These are phyloP conservation scores for Calliphora vicina DNA, from an alignment of 1,140 invertebrate genomes.

Conservation along the genomic window DNA sequence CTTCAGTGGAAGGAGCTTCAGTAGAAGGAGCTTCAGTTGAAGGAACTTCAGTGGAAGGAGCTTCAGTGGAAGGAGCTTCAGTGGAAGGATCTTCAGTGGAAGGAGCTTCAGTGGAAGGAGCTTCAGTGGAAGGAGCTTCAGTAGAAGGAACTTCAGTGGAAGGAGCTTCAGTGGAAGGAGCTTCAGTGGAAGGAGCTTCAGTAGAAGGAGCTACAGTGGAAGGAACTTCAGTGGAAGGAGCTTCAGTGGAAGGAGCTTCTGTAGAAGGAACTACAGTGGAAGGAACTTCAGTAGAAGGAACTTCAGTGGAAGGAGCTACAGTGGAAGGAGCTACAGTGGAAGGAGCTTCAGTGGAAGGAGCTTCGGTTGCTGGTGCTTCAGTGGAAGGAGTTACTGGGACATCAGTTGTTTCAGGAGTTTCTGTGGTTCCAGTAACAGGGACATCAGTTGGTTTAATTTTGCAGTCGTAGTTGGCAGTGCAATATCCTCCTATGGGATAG, in stretches of 20 bases:
- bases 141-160: background rate
- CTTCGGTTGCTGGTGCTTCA: background rate
- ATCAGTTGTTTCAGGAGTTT: background rate
- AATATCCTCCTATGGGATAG: conserved; percentile 35
- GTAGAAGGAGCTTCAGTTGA: background rate
- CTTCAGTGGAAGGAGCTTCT: background rate
- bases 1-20: no score
- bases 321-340: background rate
- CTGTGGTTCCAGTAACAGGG: background rate
- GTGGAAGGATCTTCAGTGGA: no score
- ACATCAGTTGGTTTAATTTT: background rate
- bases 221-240: background rate
- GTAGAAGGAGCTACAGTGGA: no score
- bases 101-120: no score
- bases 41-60: background rate
- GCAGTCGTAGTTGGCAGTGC: conserved; percentile 36
- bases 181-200: background rate
- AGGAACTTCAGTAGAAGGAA: background rate
- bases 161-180: background rate
- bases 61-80: background rate
- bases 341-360: background rate
- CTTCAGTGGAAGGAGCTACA: background rate
- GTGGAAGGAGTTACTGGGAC: background rate
- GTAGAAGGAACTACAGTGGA: no score
- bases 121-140: no score